Evolutionary conservation across 2,888 invertebrate species (phyloP), one percentile per base, ranked within the genome.

Genomic region (Drosophila melanosoma): DNA sequence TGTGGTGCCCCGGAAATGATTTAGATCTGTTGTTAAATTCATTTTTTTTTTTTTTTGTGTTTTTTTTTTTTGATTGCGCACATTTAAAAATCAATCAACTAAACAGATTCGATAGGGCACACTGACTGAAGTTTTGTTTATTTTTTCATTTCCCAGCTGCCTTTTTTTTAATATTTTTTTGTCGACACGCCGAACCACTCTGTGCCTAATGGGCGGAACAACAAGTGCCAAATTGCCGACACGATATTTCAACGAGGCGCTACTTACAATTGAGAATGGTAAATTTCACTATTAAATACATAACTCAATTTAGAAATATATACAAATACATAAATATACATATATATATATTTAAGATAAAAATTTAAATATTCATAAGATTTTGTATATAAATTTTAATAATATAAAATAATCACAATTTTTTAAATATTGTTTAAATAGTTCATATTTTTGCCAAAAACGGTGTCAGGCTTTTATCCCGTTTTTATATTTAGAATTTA

Each of bases 81-180:
- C 87, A 86, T 88, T 88, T 83, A 73, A 58, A 68, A 65, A 79
- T 79, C 76, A 79, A 77, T 65, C 75, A 74, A 70, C 69, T 67
- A 32, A 49, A 51, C 40, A 62, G 62, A 77, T 62, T 76, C 66
- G 69, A 56, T 69, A 36, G 40, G 59, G 68, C 67, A 64, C 76
- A 73, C 79, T 88, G 89, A 84, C 81, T 86, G 87, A 84, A 84
- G 89, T 86, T 74, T 88, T 84, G 89, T 84, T 86, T 84, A 84
- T 88, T 88, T 86, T 66, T 73, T 70, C 82, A 60, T 74, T 75
- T 69, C 49, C 32, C 67, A 60, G 52, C 81, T 65, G 77, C 42
- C 60, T 54, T 60, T 45, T 45, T 42, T 20, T 45, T 7, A 7
- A 8, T 40, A 10, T 49, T 52, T 54, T 42, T 29, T 61, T 42